Evolutionary conservation across 1,140 invertebrate species (phyloP).

Genomic region (Helicoverpa zea): DNA sequence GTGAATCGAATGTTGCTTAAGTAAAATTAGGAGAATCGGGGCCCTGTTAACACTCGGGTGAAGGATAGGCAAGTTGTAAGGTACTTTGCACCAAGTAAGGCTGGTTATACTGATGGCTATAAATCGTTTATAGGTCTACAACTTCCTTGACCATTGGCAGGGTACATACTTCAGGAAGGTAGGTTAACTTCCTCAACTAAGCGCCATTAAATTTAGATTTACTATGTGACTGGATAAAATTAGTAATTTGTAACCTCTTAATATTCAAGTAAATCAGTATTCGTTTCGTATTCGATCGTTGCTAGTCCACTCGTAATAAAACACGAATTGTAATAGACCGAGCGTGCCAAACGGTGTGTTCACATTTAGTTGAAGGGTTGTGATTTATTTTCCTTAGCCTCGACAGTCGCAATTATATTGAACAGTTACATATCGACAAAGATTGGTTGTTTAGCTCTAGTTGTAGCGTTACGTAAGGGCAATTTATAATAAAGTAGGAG

Average conservation of each 20-base stretch:
- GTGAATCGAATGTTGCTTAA: no score
- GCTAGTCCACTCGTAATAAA: constrained; percentile 29
- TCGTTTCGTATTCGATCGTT: constrained; percentile 50
- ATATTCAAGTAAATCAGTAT: constrained; percentile 29
- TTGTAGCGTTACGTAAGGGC: constrained; percentile 46
- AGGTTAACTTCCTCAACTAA: constrained; percentile 12
- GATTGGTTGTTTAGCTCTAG: constrained; percentile 63
- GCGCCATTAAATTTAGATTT: constrained; percentile 36
- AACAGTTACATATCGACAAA: constrained; percentile 78
- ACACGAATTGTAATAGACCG: constrained; percentile 52
- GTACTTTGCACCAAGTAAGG: neutral
- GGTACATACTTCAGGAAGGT: neutral
- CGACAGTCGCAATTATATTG: constrained; percentile 59
- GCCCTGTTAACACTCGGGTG: neutral
- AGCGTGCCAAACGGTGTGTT: constrained; percentile 55
- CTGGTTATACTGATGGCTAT: neutral
- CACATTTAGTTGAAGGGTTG: constrained; percentile 62
- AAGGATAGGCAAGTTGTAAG: neutral
- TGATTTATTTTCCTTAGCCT: constrained; percentile 68
- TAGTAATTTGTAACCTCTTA: constrained; percentile 33
- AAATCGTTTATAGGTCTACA: neutral
- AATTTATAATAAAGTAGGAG: constrained; percentile 29
- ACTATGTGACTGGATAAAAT: constrained; percentile 40
- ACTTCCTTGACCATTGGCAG: constrained; percentile 10
- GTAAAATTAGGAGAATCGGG: no score